Percentiles rank a stretch among this genome's conserved stretches.
phyloP scores from a whole-genome alignment of 2,113 vertebrate species.

The Falcunculus frontatus region DNA sequence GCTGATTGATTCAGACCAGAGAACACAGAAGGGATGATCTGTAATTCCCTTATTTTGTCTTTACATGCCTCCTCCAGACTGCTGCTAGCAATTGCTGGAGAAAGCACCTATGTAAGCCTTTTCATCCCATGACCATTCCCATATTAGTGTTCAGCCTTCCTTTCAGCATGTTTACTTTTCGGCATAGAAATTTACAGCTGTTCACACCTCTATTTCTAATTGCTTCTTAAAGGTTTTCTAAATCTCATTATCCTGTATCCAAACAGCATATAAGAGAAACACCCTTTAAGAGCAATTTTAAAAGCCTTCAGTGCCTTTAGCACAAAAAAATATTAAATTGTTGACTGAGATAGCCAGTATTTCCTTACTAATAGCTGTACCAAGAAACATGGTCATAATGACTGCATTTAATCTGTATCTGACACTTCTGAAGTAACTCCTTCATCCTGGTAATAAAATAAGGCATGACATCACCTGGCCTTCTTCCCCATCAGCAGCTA shows the following conservation, averaged over 20 bases:
- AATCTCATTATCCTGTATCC: background rate
- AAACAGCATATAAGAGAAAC: background rate
- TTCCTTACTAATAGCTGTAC: background rate
- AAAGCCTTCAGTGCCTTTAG: background rate
- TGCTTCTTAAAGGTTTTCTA: background rate
- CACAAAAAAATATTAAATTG: background rate
- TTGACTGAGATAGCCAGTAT: background rate
- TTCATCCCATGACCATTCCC: background rate
- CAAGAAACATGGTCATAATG: background rate
- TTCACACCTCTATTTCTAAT: background rate
- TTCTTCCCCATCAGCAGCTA: background rate
- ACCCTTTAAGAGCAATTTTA: background rate
- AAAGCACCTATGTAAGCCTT: background rate
- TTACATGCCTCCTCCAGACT: background rate
- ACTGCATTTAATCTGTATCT: background rate
- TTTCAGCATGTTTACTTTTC: background rate
- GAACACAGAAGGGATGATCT: background rate
- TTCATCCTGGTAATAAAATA: background rate
- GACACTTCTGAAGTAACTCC: background rate
- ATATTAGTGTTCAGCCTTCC: background rate
- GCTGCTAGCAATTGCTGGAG: background rate
- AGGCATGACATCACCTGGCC: background rate
- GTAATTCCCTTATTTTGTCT: background rate
- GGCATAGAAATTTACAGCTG: background rate
- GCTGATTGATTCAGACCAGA: background rate